phyloP scores from a whole-genome alignment of 2,888 invertebrate species.

The Digitonthophagus gazella region DNA sequence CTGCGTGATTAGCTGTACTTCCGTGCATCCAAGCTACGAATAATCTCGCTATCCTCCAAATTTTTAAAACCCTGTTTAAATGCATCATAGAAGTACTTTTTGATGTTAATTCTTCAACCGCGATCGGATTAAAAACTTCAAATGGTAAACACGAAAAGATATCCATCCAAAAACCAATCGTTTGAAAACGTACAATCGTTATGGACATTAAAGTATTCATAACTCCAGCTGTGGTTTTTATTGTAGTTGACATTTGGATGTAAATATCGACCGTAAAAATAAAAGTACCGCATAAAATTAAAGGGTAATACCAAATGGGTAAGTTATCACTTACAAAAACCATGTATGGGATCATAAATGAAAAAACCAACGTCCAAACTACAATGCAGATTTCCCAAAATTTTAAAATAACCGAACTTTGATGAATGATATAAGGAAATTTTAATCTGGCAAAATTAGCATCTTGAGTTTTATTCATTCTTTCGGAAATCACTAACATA shows the following conservation, averaged over 20 bases:
- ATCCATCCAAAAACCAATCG: slow-evolving; percentile 25
- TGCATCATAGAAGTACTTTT: slow-evolving; percentile 23
- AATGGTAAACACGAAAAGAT: slow-evolving; percentile 29
- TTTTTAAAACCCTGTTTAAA: slow-evolving; percentile 30
- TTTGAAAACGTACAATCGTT: slow-evolving; percentile 23
- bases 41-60: slow-evolving; percentile 23
- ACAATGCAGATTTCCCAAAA: slow-evolving; percentile 30
- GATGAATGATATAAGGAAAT: slow-evolving; percentile 31
- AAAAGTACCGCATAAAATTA: not conserved
- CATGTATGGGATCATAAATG: slow-evolving; percentile 19
- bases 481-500: slow-evolving; percentile 31
- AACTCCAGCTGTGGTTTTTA: slow-evolving; percentile 24
- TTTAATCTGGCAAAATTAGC: slow-evolving; percentile 29
- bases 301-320: slow-evolving; percentile 15
- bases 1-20: slow-evolving; percentile 20
- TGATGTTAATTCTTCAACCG: slow-evolving; percentile 16
- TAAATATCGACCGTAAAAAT: slow-evolving; percentile 26
- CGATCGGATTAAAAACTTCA: slow-evolving; percentile 28
- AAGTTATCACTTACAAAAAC: slow-evolving; percentile 5
- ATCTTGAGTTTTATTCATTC: slow-evolving; percentile 28
- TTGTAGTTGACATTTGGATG: slow-evolving; percentile 28
- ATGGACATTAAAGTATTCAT: slow-evolving; percentile 25
- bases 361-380: slow-evolving; percentile 19
- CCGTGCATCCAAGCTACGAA: slow-evolving; percentile 23
- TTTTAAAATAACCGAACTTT: slow-evolving; percentile 24